These are phyloP conservation scores for Sitophilus oryzae DNA, from an alignment of 1,140 invertebrate genomes.

Conservation along the genomic window DNA sequence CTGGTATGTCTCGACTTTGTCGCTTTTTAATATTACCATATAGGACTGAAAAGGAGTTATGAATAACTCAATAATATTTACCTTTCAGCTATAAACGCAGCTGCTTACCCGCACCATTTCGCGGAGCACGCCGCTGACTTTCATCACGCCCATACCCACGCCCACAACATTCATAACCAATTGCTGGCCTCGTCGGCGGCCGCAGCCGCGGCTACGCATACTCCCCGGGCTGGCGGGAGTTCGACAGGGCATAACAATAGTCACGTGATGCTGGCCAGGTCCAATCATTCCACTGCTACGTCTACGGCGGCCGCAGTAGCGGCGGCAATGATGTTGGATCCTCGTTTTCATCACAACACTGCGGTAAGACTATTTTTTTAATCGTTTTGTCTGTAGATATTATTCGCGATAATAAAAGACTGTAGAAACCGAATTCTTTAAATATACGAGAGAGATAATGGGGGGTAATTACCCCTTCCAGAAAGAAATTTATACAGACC, in stretches of 20 bases:
- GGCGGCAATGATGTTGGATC: constrained; percentile 45
- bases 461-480: too few relatives aligned
- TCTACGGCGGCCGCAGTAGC: constrained; percentile 43
- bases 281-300: constrained; percentile 40
- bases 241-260: constrained; percentile 36
- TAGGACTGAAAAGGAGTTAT: too few relatives aligned
- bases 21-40: too few relatives aligned
- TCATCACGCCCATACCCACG: constrained; percentile 37
- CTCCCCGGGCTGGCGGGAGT: constrained; percentile 26
- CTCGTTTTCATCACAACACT: constrained; percentile 43
- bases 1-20: too few relatives aligned
- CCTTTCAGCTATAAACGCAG: constrained; percentile 25
- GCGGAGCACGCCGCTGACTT: constrained; percentile 38
- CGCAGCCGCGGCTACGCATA: constrained; percentile 28
- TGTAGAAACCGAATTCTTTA: too few relatives aligned
- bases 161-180: constrained; percentile 41
- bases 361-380: constrained; percentile 36
- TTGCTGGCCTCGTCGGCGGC: constrained; percentile 32
- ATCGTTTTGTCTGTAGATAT: too few relatives aligned
- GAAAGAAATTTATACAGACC: too few relatives aligned
- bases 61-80: too few relatives aligned
- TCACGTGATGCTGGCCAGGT: constrained; percentile 39
- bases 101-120: constrained; percentile 40
- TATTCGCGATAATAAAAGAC: too few relatives aligned
- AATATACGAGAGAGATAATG: too few relatives aligned